Evolutionary conservation across 2,113 vertebrate genomes (phyloP), one percentile per base, ranked within the genome.

Genomic region (Anarhynchus alexandrinus): DNA sequence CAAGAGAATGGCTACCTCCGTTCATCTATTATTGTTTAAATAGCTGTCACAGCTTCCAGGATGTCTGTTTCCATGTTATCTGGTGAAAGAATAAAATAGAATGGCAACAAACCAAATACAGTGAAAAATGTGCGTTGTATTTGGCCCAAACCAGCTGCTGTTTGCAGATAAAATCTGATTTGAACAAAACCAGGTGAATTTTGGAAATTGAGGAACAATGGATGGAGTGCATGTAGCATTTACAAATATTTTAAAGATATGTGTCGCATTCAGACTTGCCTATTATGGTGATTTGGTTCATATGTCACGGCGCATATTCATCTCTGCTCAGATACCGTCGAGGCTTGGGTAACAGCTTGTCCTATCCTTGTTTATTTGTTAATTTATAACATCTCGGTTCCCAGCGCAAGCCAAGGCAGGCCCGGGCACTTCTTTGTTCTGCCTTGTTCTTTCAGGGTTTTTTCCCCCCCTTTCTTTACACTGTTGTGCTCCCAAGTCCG

Each of bases 1-100:
- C 77, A 79, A 89, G 83, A 96, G 88, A 92, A 83, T 91, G 42
- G 73, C 81, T 72, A 73, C 91, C 57, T 82, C 88, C 59, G 58
- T 94, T 85, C 70, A 94, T 93, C 91, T 88, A 23, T 91, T 97
- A 91, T 76, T 95, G 86, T 95, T 94, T 97, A 94, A 95, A 96
- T 95, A 93, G 91, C 95, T 94, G 91, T 95, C 94, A 93, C 80
- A 84, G 86, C 86, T 89, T 94, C 73, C 81, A 93, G 88, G 77
- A 92, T 95, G 86, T 94, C 78, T 96, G 81, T 91, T 95, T 93
- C 77, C 66, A 70, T 76, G 88, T 92, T 97, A 96, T 94, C 91
- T 95, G 36, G 80, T 72, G 88, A 76, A 93, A 91, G 86, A 84
- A 82, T 83, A 90, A 95, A 96, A 95, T 52, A 91, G 52, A 94